Evolutionary conservation across 2,888 invertebrate genomes (phyloP).

Genomic region (Anticlea derivata): DNA sequence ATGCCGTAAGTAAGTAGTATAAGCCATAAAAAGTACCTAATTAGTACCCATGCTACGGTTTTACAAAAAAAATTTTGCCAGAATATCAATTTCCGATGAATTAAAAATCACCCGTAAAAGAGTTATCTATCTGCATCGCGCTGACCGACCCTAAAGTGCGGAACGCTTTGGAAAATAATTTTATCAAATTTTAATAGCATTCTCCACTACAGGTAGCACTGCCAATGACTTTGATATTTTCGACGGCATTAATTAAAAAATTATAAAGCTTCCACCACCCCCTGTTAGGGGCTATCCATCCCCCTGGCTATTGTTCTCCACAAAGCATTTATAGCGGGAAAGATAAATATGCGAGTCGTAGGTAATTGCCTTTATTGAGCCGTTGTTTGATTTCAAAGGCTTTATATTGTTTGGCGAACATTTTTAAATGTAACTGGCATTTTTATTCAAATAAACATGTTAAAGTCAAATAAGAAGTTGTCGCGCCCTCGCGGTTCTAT

Average conservation of each 20-base stretch:
- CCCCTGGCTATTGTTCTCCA: conserved; percentile 43
- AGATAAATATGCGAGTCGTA: conserved; percentile 79
- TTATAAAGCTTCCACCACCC: conserved; percentile 73
- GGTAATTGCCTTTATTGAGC: conserved; percentile 80
- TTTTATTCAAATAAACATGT: conserved; percentile 25
- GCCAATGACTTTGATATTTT: conserved; percentile 83
- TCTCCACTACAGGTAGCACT: conserved; percentile 65
- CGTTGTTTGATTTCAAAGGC: conserved; percentile 78
- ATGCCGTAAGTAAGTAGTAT: too few species aligned
- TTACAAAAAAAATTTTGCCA: conserved; percentile 10
- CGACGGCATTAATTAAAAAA: conserved; percentile 82
- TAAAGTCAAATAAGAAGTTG: conserved; percentile 24
- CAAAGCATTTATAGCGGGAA: conserved; percentile 56
- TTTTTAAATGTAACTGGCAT: conserved; percentile 25
- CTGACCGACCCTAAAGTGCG: conserved; percentile 44
- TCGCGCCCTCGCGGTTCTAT: conserved; percentile 17
- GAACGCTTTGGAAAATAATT: conserved; percentile 67
- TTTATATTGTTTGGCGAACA: conserved; percentile 54
- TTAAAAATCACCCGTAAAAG: conserved; percentile 26
- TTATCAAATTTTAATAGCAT: conserved; percentile 70
- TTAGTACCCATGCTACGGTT: too few species aligned
- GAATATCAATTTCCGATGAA: conserved; percentile 13
- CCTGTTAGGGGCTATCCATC: conserved; percentile 38
- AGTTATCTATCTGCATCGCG: conserved; percentile 28
- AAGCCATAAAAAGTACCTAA: too few species aligned